These are phyloP conservation scores for Tyrannus savana DNA, from an alignment of 2,113 vertebrate genomes.

Conservation along the genomic window DNA sequence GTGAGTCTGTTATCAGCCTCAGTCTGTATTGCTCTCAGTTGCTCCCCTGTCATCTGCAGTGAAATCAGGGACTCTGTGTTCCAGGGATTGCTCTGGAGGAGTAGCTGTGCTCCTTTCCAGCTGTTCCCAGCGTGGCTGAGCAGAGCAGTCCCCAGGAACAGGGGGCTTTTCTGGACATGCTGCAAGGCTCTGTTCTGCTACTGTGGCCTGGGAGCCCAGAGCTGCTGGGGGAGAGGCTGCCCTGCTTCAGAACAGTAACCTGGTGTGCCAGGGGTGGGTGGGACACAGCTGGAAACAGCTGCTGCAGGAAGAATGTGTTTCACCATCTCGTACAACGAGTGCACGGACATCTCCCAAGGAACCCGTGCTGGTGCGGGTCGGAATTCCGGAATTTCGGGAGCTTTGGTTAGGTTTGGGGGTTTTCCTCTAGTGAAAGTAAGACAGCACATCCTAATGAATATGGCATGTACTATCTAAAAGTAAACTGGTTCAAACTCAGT, in stretches of 20 bases:
- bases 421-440: neutral
- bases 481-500: neutral
- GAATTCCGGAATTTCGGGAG: neutral
- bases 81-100: neutral
- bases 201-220: neutral
- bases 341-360: accelerated
- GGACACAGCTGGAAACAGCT: neutral
- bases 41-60: neutral
- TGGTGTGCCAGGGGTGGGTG: accelerated
- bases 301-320: accelerated
- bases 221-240: neutral
- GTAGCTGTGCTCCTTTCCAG: neutral
- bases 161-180: accelerated
- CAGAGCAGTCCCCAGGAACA: neutral
- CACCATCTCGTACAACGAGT: accelerated
- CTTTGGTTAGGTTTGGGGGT: neutral
- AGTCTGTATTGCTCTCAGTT: neutral
- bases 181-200: neutral
- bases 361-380: accelerated
- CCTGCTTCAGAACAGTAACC: accelerated
- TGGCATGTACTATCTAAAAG: neutral
- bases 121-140: accelerated
- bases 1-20: accelerated
- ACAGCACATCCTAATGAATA: neutral
- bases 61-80: accelerated